Percentiles rank a stretch among this genome's conserved stretches.
Evolutionary conservation across 2,797 vertebrate genomes (phyloP).

Genomic region (Cygnus olor): DNA sequence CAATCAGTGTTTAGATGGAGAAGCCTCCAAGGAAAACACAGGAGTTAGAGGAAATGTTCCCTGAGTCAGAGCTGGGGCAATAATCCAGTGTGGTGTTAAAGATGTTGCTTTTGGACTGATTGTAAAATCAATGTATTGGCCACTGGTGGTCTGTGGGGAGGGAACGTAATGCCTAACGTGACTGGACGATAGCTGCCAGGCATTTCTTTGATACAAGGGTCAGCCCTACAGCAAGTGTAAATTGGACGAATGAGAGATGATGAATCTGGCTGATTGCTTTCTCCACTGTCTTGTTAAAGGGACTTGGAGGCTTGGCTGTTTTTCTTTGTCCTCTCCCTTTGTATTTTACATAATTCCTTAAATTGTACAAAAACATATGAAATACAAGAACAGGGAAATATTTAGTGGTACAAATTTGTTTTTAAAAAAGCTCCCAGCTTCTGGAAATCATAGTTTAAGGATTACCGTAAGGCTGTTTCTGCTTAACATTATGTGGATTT

Average conservation of each 20-base stretch:
- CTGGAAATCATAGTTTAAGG: not conserved
- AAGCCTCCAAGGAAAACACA: constrained; percentile 34
- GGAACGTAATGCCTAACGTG: not conserved
- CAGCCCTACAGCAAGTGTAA: not conserved
- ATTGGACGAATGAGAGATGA: not conserved
- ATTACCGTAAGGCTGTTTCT: not conserved
- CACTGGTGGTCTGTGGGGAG: not conserved
- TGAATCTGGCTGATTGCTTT: not conserved
- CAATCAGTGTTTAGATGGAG: constrained; percentile 18
- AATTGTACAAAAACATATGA: not conserved
- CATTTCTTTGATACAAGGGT: not conserved
- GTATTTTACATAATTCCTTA: not conserved
- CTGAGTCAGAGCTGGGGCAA: not conserved
- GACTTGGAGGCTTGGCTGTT: not conserved
- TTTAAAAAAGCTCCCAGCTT: not conserved
- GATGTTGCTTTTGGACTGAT: constrained; percentile 27
- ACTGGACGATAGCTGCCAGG: not conserved
- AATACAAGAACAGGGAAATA: not conserved
- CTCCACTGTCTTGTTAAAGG: not conserved
- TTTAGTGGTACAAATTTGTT: not conserved
- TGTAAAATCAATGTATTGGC: constrained; percentile 39
- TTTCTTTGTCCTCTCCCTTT: not conserved
- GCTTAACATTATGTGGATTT: not conserved
- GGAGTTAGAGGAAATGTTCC: constrained; percentile 2
- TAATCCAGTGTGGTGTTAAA: not conserved